Evolutionary conservation across 1,140 invertebrate species (phyloP), one percentile per base, ranked within the genome.

Genomic region (Zaprionus africanus): DNA sequence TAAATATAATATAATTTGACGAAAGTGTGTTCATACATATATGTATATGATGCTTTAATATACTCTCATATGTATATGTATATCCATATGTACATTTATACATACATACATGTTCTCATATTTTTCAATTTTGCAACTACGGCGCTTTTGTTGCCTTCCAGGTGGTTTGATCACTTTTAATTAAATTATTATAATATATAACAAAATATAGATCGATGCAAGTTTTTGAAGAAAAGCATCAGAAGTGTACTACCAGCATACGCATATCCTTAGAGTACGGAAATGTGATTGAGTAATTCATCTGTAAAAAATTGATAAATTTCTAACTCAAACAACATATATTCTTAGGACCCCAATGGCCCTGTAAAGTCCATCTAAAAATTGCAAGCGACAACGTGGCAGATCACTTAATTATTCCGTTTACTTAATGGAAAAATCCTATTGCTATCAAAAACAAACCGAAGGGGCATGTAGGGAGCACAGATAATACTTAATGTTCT

Each of bases 321-420:
- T 13, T 38, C 36, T 38, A 17, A 19, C 17, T 46, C 7, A 4
- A 15, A 41, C 38, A n/a, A 15, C 0, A 15, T n/a, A 31, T 5
- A 41, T 41, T 2, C 38, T 15, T 5, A 41, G 5, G 15, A 41
- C 2, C n/a, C 17, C 2, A 17, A 7, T 19, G 41, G n/a, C 17
- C n/a, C n/a, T 9, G 1, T 11, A 17, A 46, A 17, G 2, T 17
- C 3, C 1, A 46, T 17, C 17, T 9, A 3, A 17, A 17, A 38
- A 13, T 38, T 15, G 13, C 15, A 15, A 5, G 12, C 36, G n/a
- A 17, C 54, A 60, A 59, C 68, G 71, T 74, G 71, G 65, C 71
- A 43, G 41, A 43, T 43, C 41, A 9, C 41, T 43, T 43, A 9
- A 43, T 17, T 6, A 46, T 17, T 9, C n/a, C n/a, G 41, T 46